Evolutionary conservation across 2,888 invertebrate species (phyloP), one percentile per base, ranked within the genome.

Genomic region (Lamellibrachia satsuma): DNA sequence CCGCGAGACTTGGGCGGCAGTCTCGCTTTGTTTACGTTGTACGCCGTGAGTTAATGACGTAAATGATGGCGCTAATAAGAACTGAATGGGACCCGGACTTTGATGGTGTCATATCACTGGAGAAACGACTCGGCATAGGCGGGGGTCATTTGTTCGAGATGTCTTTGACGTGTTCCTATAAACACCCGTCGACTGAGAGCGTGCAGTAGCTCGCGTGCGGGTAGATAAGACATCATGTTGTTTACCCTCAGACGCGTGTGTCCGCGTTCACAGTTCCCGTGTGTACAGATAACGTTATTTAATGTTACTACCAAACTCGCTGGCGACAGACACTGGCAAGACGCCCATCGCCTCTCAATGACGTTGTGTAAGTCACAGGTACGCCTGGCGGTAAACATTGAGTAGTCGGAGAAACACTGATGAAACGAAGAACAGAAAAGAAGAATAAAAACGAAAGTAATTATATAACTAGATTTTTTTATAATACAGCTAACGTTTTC

Each of bases 1-100:
- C 75, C 75, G 22, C 75, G 75, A 75, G 75, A 75, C 1, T 75
- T 75, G 75, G 75, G 4, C 75, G 15, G 15, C 75, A 75, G 75
- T 75, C 75, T 75, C 75, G 75, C 75, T 75, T 75, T 75, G 75
- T 75, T 75, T 75, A 75, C 22, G 75, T 75, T 75, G 75, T 75
- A 75, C 15, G 75, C 15, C 75, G 75, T 75, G 75, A 75, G 75
- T 75, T 75, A 75, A 75, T 75, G 75, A 22, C 15, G 75, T 75
- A 75, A 75, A 75, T 75, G 75, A 75, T 75, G 15, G 75, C 75
- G 75, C 22, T 75, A 75, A 75, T 75, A 75, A 75, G 75, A 22
- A 15, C 15, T 75, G 75, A 15, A 75, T 75, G 75, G 75, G 15
- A 75, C 15, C 75, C 11, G 15, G 75, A 3, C 75, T 75, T 75